Evolutionary conservation across 2,797 vertebrate genomes (phyloP).

Genomic region (Podargus strigoides): DNA sequence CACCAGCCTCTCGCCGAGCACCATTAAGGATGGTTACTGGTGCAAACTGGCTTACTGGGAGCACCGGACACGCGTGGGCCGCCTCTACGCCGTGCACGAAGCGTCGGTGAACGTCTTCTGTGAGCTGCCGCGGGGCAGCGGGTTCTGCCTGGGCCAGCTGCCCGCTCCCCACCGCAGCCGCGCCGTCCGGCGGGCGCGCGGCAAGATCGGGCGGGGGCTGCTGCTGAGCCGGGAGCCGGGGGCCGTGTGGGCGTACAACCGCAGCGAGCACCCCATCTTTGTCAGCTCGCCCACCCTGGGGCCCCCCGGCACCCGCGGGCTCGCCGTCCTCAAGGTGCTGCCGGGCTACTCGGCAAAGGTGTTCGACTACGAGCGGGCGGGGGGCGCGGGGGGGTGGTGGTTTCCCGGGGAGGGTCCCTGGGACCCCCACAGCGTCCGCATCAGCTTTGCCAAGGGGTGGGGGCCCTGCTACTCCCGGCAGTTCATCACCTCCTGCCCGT

Average conservation of each 20-base stretch:
- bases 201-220: slow-evolving; percentile 64
- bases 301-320: accelerated
- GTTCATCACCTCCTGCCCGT: slow-evolving; percentile 70
- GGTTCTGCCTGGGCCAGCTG: slow-evolving; percentile 67
- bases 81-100: slow-evolving; percentile 49
- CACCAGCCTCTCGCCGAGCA: slow-evolving; percentile 3
- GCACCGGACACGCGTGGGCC: slow-evolving; percentile 54
- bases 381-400: neutral
- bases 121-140: slow-evolving; percentile 32
- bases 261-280: slow-evolving; percentile 65
- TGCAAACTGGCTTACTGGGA: slow-evolving; percentile 75
- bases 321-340: slow-evolving; percentile 48
- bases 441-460: slow-evolving; percentile 74
- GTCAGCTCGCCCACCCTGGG: slow-evolving; percentile 63
- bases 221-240: slow-evolving; percentile 53
- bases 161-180: neutral
- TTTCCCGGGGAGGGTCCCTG: slow-evolving; percentile 35
- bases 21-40: slow-evolving; percentile 37
- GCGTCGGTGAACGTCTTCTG: slow-evolving; percentile 51
- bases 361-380: slow-evolving; percentile 15
- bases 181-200: neutral
- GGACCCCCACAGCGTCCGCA: slow-evolving; percentile 53
- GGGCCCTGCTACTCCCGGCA: slow-evolving; percentile 66
- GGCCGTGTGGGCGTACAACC: slow-evolving; percentile 57
- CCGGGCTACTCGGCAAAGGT: slow-evolving; percentile 63